Conservation (phyloP, 2,113 vertebrate species). For the Sinosuthora webbiana region DNA sequence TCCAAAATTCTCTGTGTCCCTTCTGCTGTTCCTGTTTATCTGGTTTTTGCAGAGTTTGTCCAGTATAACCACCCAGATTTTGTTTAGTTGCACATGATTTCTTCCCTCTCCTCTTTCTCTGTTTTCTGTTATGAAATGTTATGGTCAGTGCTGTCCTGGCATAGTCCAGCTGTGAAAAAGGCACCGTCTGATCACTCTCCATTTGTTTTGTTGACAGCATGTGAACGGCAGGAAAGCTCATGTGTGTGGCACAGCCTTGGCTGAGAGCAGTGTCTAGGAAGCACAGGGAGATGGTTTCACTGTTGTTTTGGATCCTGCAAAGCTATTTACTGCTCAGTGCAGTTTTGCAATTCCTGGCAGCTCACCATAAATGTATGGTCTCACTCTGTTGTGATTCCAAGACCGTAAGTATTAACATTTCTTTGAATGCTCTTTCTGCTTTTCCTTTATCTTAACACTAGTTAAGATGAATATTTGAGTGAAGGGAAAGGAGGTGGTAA, state of each 20-base stretch:
- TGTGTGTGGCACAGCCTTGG: background rate
- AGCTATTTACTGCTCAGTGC: background rate
- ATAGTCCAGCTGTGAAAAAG: background rate
- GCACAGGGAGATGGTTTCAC: background rate
- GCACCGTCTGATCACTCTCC: background rate
- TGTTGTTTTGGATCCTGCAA: background rate
- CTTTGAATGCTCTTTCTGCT: background rate
- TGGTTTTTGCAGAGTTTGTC: background rate
- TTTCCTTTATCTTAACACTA: background rate
- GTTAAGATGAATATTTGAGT: slow-evolving; percentile 25
- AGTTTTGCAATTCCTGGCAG: slow-evolving; percentile 35
- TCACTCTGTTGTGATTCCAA: background rate
- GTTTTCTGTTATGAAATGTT: background rate
- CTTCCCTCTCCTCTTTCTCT: background rate
- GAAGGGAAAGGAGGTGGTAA: slow-evolving; percentile 2
- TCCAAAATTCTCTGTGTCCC: background rate
- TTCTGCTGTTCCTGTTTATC: background rate
- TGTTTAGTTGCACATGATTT: background rate
- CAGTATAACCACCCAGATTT: background rate
- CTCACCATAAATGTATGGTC: background rate
- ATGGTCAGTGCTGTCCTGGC: background rate
- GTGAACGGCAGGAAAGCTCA: background rate
- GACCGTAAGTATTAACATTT: background rate
- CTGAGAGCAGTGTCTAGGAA: background rate
- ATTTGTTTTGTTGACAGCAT: background rate